Base-by-base conservation (phyloP, 2,113 vertebrate species). In the Astur gentilis region DNA sequence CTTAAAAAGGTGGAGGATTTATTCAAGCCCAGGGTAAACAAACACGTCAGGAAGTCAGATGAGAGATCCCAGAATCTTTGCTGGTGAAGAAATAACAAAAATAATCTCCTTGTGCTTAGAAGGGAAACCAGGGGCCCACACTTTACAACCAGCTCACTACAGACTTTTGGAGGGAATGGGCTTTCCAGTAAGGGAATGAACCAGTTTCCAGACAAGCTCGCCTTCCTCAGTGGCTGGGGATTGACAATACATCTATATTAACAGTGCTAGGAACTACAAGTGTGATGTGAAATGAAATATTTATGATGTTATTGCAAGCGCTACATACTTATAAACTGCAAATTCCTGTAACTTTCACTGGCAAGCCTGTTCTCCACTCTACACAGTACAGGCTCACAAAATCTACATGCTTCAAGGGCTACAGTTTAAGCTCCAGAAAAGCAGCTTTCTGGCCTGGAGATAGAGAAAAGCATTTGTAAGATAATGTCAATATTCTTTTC, bases 251-350 rank as follows among this genome's bases (percentile, higher is more conserved):
- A 79, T 91, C 90, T 95, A n/a, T 95, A 93, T 90, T 94, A 97
- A 93, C 58, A 77, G 78, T 79, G 52, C 64, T 92, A 86, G 86
- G 66, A 95, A 94, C 29, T n/a, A 62, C 80, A 81, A 95, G 88
- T 91, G 81, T 86, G 94, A 91, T 94, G 91, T 93, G 95, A 94
- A 97, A 91, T 95, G 64, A 91, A 94, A 86, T 96, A 96, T 97
- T 97, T 97, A 94, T 93, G 84, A 92, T 96, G 95, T 96, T 97
- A 90, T 97, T 97, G 88, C 83, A 96, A 96, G 95, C 2, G 0
- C 73, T 83, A 83, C 77, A 60, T 66, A 89, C 90, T 90, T 94
- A 88, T 13, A 93, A 97, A 97, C 73, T 96, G 70, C 26, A 93
- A 89, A 83, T 96, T 97, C 92, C 77, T 94, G 19, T 66, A 72